Percentiles rank a stretch among this genome's conserved stretches.
Conservation (phyloP, 2,797 vertebrate species). For the Sebastes kiyomatsui region DNA sequence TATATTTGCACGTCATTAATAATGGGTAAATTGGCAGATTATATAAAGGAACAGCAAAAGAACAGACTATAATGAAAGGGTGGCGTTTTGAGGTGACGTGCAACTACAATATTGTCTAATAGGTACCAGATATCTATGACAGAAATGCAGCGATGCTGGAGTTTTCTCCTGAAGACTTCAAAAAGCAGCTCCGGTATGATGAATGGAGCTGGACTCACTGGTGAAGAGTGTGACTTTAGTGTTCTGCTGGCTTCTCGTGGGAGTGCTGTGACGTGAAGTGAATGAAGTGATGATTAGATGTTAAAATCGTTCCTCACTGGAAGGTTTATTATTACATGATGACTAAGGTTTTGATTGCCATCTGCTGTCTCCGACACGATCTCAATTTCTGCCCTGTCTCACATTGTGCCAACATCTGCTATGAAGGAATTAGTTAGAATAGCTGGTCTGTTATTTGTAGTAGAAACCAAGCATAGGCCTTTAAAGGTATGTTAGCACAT, state of each 20-base stretch:
- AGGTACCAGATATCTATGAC: slow-evolving; percentile 1
- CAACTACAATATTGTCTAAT: not conserved
- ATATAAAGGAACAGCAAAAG: slow-evolving; percentile 8
- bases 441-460: slow-evolving; percentile 35
- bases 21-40: slow-evolving; percentile 14
- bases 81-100: not conserved
- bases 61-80: not conserved
- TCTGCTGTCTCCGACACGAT: slow-evolving; percentile 8
- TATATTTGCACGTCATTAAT: slow-evolving; percentile 48
- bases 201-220: slow-evolving; percentile 46
- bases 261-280: slow-evolving; percentile 40
- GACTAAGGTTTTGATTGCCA: slow-evolving; percentile 19
- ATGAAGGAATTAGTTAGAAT: slow-evolving; percentile 26
- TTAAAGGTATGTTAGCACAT: slow-evolving; percentile 33
- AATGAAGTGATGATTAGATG: slow-evolving; percentile 29
- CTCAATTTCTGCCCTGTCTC: slow-evolving; percentile 15
- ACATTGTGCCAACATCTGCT: slow-evolving; percentile 21
- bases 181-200: slow-evolving; percentile 11
- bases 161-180: slow-evolving; percentile 16
- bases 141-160: not conserved
- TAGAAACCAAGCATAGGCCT: slow-evolving; percentile 7
- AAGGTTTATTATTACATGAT: slow-evolving; percentile 16
- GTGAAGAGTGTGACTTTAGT: slow-evolving; percentile 21
- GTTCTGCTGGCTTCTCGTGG: slow-evolving; percentile 38
- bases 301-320: slow-evolving; percentile 8